Conservation (phyloP, 1,140 invertebrate genomes). For the Aricia agestis region DNA sequence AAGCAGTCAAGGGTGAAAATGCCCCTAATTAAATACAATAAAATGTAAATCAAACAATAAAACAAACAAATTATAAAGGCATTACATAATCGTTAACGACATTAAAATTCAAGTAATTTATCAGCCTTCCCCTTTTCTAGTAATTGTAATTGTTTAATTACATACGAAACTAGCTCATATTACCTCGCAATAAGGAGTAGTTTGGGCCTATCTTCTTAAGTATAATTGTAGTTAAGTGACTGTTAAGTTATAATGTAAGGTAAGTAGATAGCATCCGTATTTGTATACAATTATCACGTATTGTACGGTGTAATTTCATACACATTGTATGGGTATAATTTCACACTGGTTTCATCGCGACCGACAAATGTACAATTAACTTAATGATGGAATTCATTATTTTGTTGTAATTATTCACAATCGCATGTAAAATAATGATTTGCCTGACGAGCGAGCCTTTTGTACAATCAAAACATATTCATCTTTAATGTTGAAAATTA, state of each 20-base stretch:
- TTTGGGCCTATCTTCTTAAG: conserved; percentile 27
- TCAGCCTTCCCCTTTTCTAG: conserved; percentile 64
- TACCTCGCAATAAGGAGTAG: conserved; percentile 26
- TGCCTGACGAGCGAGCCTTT: conserved; percentile 11
- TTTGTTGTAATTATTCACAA: conserved; percentile 40
- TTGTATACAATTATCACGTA: conserved; percentile 60
- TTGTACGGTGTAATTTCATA: conserved; percentile 55
- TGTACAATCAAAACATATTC: neutral
- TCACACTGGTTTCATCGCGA: conserved; percentile 43
- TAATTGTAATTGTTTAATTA: conserved; percentile 22
- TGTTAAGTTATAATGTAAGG: conserved; percentile 69
- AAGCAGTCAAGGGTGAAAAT: conserved; percentile 48
- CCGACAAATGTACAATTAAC: conserved; percentile 44
- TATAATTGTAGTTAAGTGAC: conserved; percentile 71
- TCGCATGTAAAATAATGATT: conserved; percentile 27
- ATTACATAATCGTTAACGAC: conserved; percentile 63
- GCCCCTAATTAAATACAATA: conserved; percentile 65
- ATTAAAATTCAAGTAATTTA: conserved; percentile 72
- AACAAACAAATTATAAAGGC: conserved; percentile 73
- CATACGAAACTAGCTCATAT: conserved; percentile 26
- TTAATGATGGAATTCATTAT: conserved; percentile 37
- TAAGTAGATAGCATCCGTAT: conserved; percentile 65
- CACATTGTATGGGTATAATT: conserved; percentile 50
- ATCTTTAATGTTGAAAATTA: neutral
- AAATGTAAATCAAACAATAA: conserved; percentile 69